Conservation (phyloP, 1,140 invertebrate genomes). For the Ladona fulva region DNA sequence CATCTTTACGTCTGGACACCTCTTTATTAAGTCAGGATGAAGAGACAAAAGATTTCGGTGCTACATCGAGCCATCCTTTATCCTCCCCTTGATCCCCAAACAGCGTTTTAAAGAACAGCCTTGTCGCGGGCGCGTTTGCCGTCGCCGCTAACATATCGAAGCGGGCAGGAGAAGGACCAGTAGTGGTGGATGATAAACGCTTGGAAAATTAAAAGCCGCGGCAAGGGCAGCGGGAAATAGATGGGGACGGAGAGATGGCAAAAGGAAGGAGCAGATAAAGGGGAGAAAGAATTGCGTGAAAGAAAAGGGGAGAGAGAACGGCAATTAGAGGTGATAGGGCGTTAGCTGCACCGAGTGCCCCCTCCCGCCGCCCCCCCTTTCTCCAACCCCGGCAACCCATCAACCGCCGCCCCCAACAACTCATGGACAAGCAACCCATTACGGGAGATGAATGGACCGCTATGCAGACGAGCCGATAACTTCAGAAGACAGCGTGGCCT, state of each 20-base stretch:
- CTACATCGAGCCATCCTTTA: too few relatives aligned
- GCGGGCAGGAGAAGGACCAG: too few relatives aligned
- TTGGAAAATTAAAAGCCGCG: too few relatives aligned
- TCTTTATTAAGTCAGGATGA: too few relatives aligned
- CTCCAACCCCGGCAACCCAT: background rate
- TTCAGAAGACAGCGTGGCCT: background rate
- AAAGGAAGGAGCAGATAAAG: background rate
- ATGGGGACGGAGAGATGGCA: background rate
- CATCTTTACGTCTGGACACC: too few relatives aligned
- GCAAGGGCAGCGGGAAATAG: background rate
- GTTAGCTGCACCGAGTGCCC: background rate
- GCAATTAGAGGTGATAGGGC: background rate
- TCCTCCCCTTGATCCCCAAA: too few relatives aligned
- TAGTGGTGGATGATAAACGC: too few relatives aligned
- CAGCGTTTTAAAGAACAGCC: too few relatives aligned
- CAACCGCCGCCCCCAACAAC: background rate
- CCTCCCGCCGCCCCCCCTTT: background rate
- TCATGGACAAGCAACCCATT: background rate
- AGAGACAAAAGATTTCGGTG: too few relatives aligned
- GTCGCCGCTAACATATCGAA: too few relatives aligned
- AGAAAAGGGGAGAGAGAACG: background rate
- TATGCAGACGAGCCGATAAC: background rate
- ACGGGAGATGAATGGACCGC: background rate
- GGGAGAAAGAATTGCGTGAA: too few relatives aligned
- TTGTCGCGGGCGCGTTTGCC: too few relatives aligned